These are phyloP conservation scores for Forficula auricularia DNA, from an alignment of 1,140 invertebrate genomes.

Conservation along the genomic window DNA sequence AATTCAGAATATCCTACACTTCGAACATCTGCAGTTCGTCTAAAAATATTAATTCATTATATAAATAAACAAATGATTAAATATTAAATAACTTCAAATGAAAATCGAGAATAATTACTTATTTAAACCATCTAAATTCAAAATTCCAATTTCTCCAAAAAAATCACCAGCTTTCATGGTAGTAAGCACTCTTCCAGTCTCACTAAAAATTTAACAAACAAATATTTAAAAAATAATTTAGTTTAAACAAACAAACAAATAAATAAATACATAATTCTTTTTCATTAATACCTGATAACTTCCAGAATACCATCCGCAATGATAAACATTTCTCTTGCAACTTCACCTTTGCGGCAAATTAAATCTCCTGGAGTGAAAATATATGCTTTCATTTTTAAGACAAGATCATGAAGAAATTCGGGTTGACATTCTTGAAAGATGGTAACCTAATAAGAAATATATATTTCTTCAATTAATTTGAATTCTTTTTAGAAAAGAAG, in stretches of 20 bases:
- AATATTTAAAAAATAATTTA: background rate
- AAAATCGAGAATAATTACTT: conserved; percentile 58
- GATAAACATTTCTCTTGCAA: conserved; percentile 94
- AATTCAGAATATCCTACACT: conserved; percentile 92
- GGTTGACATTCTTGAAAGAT: conserved; percentile 91
- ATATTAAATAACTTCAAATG: background rate
- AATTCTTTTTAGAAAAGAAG: conserved; percentile 18
- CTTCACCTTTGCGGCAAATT: conserved; percentile 86
- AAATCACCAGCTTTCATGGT: conserved; percentile 96
- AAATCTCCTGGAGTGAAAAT: conserved; percentile 94
- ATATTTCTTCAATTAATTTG: conserved; percentile 16
- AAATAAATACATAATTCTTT: no score
- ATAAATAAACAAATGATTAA: conserved; percentile 2
- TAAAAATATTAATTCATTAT: conserved; percentile 25
- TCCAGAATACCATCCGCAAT: conserved; percentile 92
- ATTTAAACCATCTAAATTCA: conserved; percentile 88
- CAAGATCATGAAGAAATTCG: conserved; percentile 88
- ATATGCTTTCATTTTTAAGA: conserved; percentile 94
- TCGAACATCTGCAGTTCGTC: conserved; percentile 84
- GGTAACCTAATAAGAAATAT: conserved; percentile 38
- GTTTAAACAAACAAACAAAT: background rate
- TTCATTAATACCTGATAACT: conserved; percentile 49
- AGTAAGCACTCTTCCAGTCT: conserved; percentile 77
- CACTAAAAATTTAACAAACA: conserved; percentile 36
- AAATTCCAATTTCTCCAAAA: conserved; percentile 93